These are phyloP conservation scores for Noctua fimbriata DNA, from an alignment of 2,888 invertebrate genomes.

Conservation along the genomic window DNA sequence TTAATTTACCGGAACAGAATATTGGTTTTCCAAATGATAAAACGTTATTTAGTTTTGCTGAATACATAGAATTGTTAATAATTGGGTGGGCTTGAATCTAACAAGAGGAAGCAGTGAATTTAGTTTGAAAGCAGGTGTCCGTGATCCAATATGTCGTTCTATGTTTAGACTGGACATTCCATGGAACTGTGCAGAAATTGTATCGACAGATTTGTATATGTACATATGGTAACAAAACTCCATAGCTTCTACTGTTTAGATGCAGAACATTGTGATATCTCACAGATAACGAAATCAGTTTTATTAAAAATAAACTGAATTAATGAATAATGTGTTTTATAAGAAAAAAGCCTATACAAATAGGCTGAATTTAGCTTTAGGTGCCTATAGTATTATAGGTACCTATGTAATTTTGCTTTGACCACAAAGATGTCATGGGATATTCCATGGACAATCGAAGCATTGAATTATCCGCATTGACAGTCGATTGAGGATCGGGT, in stretches of 20 bases:
- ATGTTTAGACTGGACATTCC: slow-evolving; percentile 34
- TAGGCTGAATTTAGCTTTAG: background rate
- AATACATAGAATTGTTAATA: background rate
- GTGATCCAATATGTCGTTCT: slow-evolving; percentile 36
- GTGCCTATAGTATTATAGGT: background rate
- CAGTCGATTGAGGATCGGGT: slow-evolving; percentile 20
- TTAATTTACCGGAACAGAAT: slow-evolving; percentile 5
- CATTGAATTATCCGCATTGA: slow-evolving; percentile 30
- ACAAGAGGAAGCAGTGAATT: slow-evolving; percentile 21
- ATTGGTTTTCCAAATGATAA: slow-evolving; percentile 12
- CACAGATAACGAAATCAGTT: background rate
- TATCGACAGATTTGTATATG: slow-evolving; percentile 16
- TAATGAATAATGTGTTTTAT: background rate
- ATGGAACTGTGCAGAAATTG: slow-evolving; percentile 5
- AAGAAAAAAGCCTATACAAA: background rate
- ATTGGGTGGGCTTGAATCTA: slow-evolving; percentile 13
- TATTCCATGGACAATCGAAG: slow-evolving; percentile 30
- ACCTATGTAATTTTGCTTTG: slow-evolving; percentile 9
- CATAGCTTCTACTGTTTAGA: background rate
- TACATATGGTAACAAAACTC: background rate
- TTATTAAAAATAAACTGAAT: background rate
- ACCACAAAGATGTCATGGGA: slow-evolving; percentile 3
- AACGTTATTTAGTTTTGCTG: background rate
- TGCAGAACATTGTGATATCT: background rate
- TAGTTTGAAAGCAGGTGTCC: slow-evolving; percentile 27